A percentile compares a stretch with the other conserved stretches of the same genome.
phyloP scores from a whole-genome alignment of 2,888 invertebrate genomes.

The Malthinus seriepunctatus region DNA sequence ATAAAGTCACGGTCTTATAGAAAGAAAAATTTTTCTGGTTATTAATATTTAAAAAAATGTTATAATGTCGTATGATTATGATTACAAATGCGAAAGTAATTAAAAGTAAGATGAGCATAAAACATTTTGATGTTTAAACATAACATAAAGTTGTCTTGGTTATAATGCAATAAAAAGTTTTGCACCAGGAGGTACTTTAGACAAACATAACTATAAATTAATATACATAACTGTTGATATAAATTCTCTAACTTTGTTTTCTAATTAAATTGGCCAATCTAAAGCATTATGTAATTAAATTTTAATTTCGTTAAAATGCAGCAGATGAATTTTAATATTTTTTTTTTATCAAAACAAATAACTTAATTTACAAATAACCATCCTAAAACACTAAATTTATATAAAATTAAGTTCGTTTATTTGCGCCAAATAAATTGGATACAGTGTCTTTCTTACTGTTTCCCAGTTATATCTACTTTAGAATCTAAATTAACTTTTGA shows the following conservation, averaged over 20 bases:
- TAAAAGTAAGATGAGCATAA: constrained; percentile 1
- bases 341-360: background rate
- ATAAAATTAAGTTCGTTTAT: too few relatives aligned
- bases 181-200: background rate
- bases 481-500: constrained; percentile 13
- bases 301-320: constrained; percentile 21
- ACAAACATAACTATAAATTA: constrained; percentile 22
- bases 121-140: constrained; percentile 3
- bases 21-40: too few relatives aligned
- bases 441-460: too few relatives aligned
- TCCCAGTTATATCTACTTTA: background rate
- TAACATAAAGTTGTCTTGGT: background rate
- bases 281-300: constrained; percentile 23
- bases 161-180: constrained; percentile 5
- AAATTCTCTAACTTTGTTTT: constrained; percentile 20
- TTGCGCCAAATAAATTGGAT: too few relatives aligned
- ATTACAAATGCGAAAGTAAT: constrained; percentile 3
- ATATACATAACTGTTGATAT: constrained; percentile 13
- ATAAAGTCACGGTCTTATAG: too few relatives aligned
- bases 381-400: too few relatives aligned
- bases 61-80: background rate
- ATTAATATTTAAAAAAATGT: background rate
- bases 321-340: constrained; percentile 14
- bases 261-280: constrained; percentile 23
- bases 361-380: too few relatives aligned